These are phyloP conservation scores for Eulemur macaco DNA, from an alignment of 2,113 vertebrate species.

Conservation along the genomic window DNA sequence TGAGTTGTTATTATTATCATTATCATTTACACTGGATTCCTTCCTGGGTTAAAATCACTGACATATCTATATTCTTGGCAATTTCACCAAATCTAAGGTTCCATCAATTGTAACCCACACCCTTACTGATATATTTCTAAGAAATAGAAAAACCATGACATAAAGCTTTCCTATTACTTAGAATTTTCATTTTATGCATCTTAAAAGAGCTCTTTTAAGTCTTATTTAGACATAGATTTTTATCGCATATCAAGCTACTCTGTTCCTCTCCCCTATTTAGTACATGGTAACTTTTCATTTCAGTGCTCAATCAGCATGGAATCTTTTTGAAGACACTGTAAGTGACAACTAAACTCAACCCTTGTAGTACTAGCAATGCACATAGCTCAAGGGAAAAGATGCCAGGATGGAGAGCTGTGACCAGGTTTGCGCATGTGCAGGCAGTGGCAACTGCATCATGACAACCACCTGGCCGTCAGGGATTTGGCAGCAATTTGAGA, in stretches of 20 bases:
- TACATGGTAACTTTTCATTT: neutral
- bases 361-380: neutral
- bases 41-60: neutral
- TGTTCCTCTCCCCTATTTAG: neutral
- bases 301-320: neutral
- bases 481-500: neutral
- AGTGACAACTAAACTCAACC: neutral
- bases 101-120: neutral
- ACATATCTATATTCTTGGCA: neutral
- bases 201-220: slow-evolving; percentile 12
- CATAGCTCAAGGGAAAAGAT: neutral
- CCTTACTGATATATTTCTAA: neutral
- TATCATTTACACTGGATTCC: neutral
- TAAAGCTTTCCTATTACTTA: neutral
- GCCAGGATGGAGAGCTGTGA: neutral
- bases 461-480: neutral
- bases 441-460: neutral
- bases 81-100: neutral
- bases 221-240: neutral
- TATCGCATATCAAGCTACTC: neutral
- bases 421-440: accelerated
- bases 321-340: neutral
- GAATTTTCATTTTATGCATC: neutral
- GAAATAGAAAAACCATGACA: neutral
- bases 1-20: neutral